Conservation (phyloP, 2,113 vertebrate genomes). For the Turnix velox region DNA sequence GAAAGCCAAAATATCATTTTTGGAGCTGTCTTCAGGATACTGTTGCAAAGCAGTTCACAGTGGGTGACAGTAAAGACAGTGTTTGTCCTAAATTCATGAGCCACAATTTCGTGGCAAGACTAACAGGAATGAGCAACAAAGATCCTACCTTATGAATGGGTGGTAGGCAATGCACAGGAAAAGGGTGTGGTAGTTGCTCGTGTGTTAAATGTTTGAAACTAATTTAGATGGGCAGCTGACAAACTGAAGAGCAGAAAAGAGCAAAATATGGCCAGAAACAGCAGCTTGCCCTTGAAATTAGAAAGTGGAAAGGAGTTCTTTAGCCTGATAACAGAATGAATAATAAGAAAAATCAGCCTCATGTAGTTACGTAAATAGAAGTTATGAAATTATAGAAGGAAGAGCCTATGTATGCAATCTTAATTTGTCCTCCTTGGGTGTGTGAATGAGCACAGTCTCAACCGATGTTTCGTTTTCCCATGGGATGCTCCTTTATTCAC, state of each 20-base stretch:
- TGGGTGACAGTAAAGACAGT: background rate
- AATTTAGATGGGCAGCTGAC: no score
- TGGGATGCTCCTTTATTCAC: fast-evolving
- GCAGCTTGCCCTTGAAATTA: background rate
- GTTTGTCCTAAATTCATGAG: background rate
- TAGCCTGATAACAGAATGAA: background rate
- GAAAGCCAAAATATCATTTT: background rate
- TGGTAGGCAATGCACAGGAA: background rate
- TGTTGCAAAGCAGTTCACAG: background rate
- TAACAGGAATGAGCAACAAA: background rate
- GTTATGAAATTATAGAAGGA: background rate
- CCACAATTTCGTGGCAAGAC: background rate
- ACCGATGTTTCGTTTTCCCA: background rate
- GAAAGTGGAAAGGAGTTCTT: background rate
- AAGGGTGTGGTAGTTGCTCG: background rate
- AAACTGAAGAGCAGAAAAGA: background rate
- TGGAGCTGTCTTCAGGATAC: background rate
- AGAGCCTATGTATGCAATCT: background rate
- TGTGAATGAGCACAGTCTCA: background rate
- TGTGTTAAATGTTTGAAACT: background rate
- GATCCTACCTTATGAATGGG: background rate
- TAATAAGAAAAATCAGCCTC: background rate
- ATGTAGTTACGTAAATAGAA: background rate
- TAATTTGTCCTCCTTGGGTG: background rate
- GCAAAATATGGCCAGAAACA: background rate